Conservation (phyloP, 1,140 invertebrate genomes). For the Drosophila kikkawai region DNA sequence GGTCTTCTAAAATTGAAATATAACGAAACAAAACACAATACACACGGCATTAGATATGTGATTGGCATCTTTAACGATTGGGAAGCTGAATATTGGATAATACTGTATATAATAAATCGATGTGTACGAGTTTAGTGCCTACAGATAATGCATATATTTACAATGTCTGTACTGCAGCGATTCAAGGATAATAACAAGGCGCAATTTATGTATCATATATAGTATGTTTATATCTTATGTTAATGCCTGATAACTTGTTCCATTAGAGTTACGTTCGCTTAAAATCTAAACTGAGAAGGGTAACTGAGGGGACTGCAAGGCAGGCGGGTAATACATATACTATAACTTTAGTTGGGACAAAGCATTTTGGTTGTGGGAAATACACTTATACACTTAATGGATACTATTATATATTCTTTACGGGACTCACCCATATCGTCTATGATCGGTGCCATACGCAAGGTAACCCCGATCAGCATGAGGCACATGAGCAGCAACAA, state of each 20-base stretch:
- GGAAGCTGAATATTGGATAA: conserved; percentile 6
- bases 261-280: conserved; percentile 61
- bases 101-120: not conserved
- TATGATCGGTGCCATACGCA: conserved; percentile 95
- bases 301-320: conserved; percentile 42
- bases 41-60: conserved; percentile 63
- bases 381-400: conserved; percentile 1
- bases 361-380: conserved; percentile 36
- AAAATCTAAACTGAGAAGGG: conserved; percentile 19
- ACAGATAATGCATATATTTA: conserved; percentile 41
- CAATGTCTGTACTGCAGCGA: conserved; percentile 31
- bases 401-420: not conserved
- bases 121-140: not conserved
- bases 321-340: conserved; percentile 38
- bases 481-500: conserved; percentile 94
- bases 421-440: conserved; percentile 94
- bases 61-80: conserved; percentile 31
- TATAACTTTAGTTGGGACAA: conserved; percentile 1
- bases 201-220: conserved; percentile 15
- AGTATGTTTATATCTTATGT: conserved; percentile 8
- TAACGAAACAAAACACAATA: conserved; percentile 77
- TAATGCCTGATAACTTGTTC: conserved; percentile 60
- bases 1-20: conserved; percentile 65
- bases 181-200: conserved; percentile 61
- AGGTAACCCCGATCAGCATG: conserved; percentile 93